Evolutionary conservation across 1,140 invertebrate genomes (phyloP).

Genomic region (Zaprionus ornatus): DNA sequence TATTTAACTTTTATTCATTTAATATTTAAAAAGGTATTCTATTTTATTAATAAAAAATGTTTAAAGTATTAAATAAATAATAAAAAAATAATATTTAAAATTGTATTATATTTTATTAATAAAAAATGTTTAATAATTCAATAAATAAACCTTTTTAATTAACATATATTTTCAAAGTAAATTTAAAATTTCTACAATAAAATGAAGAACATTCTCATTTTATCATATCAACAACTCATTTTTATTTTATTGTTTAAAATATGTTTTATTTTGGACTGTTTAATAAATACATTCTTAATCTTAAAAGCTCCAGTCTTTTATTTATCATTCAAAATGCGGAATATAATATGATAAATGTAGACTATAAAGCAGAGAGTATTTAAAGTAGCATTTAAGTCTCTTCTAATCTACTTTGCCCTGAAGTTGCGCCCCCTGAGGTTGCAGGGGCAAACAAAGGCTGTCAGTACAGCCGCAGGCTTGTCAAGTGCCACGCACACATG

Average conservation of each 20-base stretch:
- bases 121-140: neutral
- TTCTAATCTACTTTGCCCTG: conserved; percentile 45
- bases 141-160: neutral
- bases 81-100: neutral
- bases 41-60: neutral
- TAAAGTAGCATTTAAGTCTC: conserved; percentile 45
- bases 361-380: conserved; percentile 13
- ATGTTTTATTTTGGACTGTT: neutral
- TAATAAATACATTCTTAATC: neutral
- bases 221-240: no score
- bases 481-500: conserved; percentile 45
- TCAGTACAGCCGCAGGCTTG: conserved; percentile 29
- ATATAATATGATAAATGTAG: conserved; percentile 2
- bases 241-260: neutral
- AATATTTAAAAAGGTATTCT: neutral
- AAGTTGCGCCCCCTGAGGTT: conserved; percentile 20
- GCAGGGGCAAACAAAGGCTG: conserved; percentile 39
- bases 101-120: neutral
- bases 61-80: neutral
- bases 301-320: neutral
- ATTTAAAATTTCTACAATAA: neutral
- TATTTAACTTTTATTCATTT: no score
- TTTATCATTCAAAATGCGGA: neutral
- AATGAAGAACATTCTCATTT: neutral
- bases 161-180: neutral